A percentile compares a stretch with the other conserved stretches of the same genome.
phyloP scores from a whole-genome alignment of 2,888 invertebrate genomes.

The Agrochola lota region DNA sequence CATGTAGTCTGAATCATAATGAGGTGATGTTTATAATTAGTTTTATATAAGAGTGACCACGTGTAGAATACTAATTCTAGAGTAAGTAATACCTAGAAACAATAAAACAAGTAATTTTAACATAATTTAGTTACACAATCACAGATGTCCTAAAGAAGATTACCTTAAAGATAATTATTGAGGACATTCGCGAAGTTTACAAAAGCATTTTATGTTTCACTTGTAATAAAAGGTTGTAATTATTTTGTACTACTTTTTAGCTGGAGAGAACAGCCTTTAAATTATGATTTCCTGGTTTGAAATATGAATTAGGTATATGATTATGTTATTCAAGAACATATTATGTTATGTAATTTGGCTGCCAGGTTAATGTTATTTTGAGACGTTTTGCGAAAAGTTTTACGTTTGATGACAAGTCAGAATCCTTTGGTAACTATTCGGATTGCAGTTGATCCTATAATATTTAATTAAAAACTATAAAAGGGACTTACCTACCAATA shows the following conservation, averaged over 20 bases:
- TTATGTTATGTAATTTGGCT: slow-evolving; percentile 1
- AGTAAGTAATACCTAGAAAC: slow-evolving; percentile 18
- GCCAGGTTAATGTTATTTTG: not conserved
- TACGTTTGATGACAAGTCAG: not conserved
- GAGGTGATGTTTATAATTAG: not conserved
- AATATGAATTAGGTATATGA: slow-evolving; percentile 29
- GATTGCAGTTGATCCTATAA: not conserved
- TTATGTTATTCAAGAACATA: slow-evolving; percentile 1
- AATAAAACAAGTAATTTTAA: slow-evolving; percentile 8
- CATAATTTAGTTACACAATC: slow-evolving; percentile 31
- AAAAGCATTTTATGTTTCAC: slow-evolving; percentile 32
- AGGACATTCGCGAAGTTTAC: slow-evolving; percentile 1
- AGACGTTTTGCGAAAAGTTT: not conserved
- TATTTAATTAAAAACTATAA: not conserved
- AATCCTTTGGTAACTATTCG: not conserved
- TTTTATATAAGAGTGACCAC: not conserved
- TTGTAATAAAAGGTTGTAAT: slow-evolving; percentile 26
- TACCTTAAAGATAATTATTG: slow-evolving; percentile 36
- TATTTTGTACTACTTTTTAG: slow-evolving; percentile 28
- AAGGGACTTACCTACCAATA: too few relatives aligned
- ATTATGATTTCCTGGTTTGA: slow-evolving; percentile 31
- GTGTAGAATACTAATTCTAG: too few relatives aligned
- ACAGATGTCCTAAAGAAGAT: slow-evolving; percentile 32
- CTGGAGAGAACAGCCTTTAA: slow-evolving; percentile 10
- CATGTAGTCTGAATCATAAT: not conserved